Evolutionary conservation across 2,888 invertebrate species (phyloP).

Genomic region (Luffia ferchaultella): DNA sequence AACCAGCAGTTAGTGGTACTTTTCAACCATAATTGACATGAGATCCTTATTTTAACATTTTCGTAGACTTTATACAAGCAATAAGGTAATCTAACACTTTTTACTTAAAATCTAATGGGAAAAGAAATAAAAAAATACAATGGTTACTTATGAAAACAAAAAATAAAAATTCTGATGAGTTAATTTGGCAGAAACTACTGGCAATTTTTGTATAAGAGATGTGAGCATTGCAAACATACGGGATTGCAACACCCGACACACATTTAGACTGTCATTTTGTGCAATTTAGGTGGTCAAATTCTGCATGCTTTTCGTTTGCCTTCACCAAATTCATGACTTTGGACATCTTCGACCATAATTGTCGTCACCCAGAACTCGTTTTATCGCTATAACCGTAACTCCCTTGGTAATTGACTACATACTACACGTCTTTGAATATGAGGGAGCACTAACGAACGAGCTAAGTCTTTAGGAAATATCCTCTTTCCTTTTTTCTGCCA

Average conservation of each 20-base stretch:
- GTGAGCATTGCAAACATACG: constrained; percentile 11
- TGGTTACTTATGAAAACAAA: constrained; percentile 7
- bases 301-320: constrained; percentile 15
- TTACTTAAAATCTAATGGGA: background rate
- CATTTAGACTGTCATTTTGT: constrained; percentile 14
- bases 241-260: constrained; percentile 14
- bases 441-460: background rate
- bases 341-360: constrained; percentile 14
- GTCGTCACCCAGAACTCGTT: constrained; percentile 15
- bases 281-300: constrained; percentile 12
- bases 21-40: constrained; percentile 11
- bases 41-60: constrained; percentile 9
- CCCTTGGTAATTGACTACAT: constrained; percentile 11
- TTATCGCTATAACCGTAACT: constrained; percentile 11
- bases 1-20: background rate
- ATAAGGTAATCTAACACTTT: background rate
- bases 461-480: background rate
- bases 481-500: too few relatives aligned
- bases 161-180: constrained; percentile 7
- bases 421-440: constrained; percentile 11
- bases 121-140: constrained; percentile 7
- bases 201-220: constrained; percentile 11
- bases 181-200: constrained; percentile 13
- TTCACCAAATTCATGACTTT: constrained; percentile 13
- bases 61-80: background rate